Evolutionary conservation across 2,797 vertebrate genomes (phyloP), one percentile per base, ranked within the genome.

Genomic region (Danio albolineatus): DNA sequence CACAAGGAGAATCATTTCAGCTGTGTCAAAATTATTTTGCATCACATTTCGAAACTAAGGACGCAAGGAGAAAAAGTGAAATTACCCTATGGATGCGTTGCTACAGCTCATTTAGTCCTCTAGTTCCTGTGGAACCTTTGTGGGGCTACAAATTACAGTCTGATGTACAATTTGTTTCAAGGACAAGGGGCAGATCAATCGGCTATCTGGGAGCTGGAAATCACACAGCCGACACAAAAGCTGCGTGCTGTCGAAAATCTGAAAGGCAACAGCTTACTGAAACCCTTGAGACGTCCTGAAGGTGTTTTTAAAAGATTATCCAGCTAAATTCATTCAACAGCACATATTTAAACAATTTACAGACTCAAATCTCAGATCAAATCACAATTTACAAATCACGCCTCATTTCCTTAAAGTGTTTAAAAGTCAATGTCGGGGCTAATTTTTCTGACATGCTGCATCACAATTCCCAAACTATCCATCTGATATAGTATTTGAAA

Each of bases 121-220:
- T 48, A 19, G 6, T 48, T 53, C 17, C 39, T 38, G 46, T 61
- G 54, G n/a, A 74, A 78, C 75, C 6, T 61, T 66, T 69, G 5
- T 78, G 62, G 6, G 36, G 16, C 56, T 19, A 39, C 36, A 82
- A 44, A 62, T 75, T 70, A 49, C 54, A 64, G n/a, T 61, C 12
- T 62, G 41, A 49, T 39, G 48, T 39, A 61, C 43, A 60, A 43
- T 57, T 64, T 71, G 59, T 75, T 78, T 78, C 65, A 73, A 79
- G 61, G 71, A 84, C 78, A 72, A 84, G 79, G 59, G 21, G 36
- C 17, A 61, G 21, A 73, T 70, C 66, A 78, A 67, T 67, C 17
- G 9, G 41, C 70, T 72, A 28, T 48, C 51, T 53, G 41, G 28
- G 44, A 76, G 76, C 16, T 65, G 59, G 43, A 21, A 84, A 65